A percentile compares a stretch with the other conserved stretches of the same genome.
phyloP scores from a whole-genome alignment of 1,140 invertebrate species.

The Meloidogyne exigua region DNA sequence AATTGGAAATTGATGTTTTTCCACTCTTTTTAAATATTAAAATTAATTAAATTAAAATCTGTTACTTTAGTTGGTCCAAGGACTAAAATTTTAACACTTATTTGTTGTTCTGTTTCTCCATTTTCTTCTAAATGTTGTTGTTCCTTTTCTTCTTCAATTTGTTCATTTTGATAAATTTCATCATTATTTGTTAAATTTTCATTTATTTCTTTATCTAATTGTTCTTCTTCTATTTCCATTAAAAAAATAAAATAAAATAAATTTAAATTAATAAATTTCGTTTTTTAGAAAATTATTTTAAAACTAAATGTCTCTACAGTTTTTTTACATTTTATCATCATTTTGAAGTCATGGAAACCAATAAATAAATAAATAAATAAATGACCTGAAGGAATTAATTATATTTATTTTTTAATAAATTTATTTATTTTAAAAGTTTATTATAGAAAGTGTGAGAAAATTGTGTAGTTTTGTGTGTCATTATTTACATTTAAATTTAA shows the following conservation, averaged over 20 bases:
- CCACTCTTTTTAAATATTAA: constrained; percentile 68
- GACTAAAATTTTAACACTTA: constrained; percentile 49
- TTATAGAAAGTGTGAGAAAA: too few species aligned
- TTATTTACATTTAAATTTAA: too few species aligned
- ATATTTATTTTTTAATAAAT: not conserved
- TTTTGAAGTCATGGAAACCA: not conserved
- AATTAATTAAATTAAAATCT: not conserved
- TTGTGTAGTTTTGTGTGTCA: too few species aligned
- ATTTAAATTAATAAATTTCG: not conserved
- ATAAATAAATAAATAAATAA: not conserved
- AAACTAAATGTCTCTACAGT: not conserved
- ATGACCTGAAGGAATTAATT: not conserved
- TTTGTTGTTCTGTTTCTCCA: constrained; percentile 24
- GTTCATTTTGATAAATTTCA: not conserved
- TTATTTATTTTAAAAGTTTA: not conserved
- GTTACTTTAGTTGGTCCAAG: constrained; percentile 42
- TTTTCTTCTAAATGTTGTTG: not conserved
- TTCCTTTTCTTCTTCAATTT: not conserved
- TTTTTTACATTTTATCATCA: not conserved
- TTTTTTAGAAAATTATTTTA: not conserved
- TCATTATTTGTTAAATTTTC: not conserved
- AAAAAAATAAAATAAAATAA: not conserved
- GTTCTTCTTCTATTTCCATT: not conserved
- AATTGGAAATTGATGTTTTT: constrained; percentile 72
- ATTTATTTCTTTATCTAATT: not conserved